Evolutionary conservation across 2,797 vertebrate genomes (phyloP), one percentile per base, ranked within the genome.

Genomic region (Hafferia zeledoni): DNA sequence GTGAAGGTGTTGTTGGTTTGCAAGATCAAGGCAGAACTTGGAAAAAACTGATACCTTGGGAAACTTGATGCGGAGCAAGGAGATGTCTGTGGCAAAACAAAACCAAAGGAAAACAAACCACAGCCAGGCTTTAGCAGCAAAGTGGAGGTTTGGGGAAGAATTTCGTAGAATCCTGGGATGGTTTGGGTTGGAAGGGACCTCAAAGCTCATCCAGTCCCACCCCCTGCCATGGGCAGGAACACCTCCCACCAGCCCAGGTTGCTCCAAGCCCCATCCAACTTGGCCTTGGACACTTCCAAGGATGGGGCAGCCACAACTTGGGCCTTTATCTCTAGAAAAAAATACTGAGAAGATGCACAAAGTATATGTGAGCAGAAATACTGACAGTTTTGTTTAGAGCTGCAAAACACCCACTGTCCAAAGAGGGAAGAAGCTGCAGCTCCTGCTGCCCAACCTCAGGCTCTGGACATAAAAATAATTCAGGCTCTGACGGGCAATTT

Each of bases 361-460:
- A 37, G 22, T 1, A 17, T 0, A 3, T 1, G 10, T 10, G 47
- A 64, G 23, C 14, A 18, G 2, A 7, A 30, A 30, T 4, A 3
- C 6, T 72, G 77, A 19, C 3, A 2, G 6, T 80, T 83, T 15
- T 61, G 5, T 28, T 46, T 18, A 1, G 27, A 33, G 43, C 4
- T 13, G 44, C 27, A 6, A 79, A 65, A 2, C 10, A 30, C 37
- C 44, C 30, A 0, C 15, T 19, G 33, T 22, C 22, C 31, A 4
- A 4, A 2, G 3, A 25, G 18, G 18, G 56, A 5, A 20, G 24
- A 4, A 22, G 18, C 37, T 2, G 9, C 43, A 59, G 50, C 20
- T 87, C 44, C 60, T 33, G 6, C 57, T 27, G 39, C 15, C 31
- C 50, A 11, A 3, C 30, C 43, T 55, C 8, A 17, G 39, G 17